Conservation (phyloP, 2,888 invertebrate genomes). For the Nebria salina region DNA sequence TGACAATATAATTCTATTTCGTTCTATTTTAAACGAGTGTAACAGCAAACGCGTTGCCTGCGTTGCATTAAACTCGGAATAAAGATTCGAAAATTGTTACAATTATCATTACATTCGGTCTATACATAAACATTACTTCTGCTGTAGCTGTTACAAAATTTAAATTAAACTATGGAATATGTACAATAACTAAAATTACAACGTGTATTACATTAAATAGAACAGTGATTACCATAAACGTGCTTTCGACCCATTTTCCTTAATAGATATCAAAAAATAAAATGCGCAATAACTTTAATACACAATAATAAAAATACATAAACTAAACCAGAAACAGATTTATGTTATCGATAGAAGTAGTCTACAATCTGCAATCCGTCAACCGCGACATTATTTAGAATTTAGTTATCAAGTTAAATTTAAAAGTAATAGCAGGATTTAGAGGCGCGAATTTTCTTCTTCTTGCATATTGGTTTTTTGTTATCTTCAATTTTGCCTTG, state of each 20-base stretch:
- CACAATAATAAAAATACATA: not conserved
- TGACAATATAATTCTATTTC: constrained; percentile 36
- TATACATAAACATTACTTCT: not conserved
- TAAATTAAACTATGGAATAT: too few species aligned
- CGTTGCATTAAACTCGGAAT: constrained; percentile 36
- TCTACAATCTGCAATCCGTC: not conserved
- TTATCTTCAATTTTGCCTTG: constrained; percentile 45
- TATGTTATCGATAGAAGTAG: not conserved
- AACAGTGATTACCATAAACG: too few species aligned
- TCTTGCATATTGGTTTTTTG: constrained; percentile 41
- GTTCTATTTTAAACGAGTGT: constrained; percentile 27
- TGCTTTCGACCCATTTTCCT: too few species aligned
- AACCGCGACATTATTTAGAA: constrained; percentile 13
- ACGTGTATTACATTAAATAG: too few species aligned
- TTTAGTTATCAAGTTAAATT: constrained; percentile 31
- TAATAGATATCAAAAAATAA: too few species aligned
- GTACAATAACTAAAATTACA: too few species aligned
- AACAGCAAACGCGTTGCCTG: constrained; percentile 2
- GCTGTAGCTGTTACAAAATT: not conserved
- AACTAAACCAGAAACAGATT: not conserved
- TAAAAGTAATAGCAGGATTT: constrained; percentile 37
- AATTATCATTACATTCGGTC: constrained; percentile 13
- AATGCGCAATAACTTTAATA: not conserved
- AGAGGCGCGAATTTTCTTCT: constrained; percentile 2
- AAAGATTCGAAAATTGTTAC: constrained; percentile 40